Percentiles rank a stretch among this genome's conserved stretches.
These are phyloP conservation scores for Theocolax elegans DNA, from an alignment of 1,140 invertebrate genomes.

Conservation along the genomic window DNA sequence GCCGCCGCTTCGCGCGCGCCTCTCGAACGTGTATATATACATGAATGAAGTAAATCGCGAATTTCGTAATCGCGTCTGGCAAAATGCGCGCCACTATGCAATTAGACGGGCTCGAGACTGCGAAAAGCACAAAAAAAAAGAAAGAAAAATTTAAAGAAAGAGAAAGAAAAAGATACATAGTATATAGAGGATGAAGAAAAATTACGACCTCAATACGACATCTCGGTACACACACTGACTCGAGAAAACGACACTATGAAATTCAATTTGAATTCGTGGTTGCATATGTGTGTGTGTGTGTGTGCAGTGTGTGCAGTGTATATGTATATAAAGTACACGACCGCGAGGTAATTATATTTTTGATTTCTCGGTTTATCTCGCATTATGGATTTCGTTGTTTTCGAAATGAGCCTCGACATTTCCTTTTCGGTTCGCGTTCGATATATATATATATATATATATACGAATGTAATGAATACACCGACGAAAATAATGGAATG, in stretches of 20 bases:
- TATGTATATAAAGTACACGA: no score
- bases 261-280: not conserved
- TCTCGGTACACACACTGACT: not conserved
- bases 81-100: constrained; percentile 12
- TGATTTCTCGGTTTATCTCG: constrained; percentile 3
- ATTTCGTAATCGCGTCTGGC: constrained; percentile 25
- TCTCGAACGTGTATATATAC: not conserved
- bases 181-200: constrained; percentile 15
- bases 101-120: constrained; percentile 18
- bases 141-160: constrained; percentile 3
- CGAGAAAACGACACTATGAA: not conserved
- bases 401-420: not conserved
- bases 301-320: no score
- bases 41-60: constrained; percentile 26
- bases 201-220: constrained; percentile 36
- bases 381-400: not conserved
- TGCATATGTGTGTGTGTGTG: no score
- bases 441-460: no score
- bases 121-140: constrained; percentile 2
- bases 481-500: not conserved
- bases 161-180: no score
- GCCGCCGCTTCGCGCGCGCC: not conserved
- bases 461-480: constrained; percentile 19
- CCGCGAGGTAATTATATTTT: constrained; percentile 12
- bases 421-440: constrained; percentile 24